Evolutionary conservation across 1,140 invertebrate genomes (phyloP), one percentile per base, ranked within the genome.

Genomic region (Drosophila sproati): DNA sequence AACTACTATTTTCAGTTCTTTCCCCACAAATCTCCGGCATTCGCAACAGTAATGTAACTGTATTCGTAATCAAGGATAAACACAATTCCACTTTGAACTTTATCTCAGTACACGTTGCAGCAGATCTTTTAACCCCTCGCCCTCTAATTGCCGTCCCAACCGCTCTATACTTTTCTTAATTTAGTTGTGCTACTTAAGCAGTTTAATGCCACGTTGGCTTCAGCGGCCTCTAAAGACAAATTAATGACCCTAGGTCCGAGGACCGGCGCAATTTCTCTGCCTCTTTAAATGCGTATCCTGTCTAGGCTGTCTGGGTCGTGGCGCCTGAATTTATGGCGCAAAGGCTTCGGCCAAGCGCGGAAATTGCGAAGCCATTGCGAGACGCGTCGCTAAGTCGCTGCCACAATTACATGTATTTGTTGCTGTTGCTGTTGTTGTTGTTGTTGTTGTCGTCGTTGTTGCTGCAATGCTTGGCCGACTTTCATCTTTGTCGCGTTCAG

Each of bases 181-280:
- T 87, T 88, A 87, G 82, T 88, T 87, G 83, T 88, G 83, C 80
- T 88, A 87, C 82, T 87, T 87, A 87, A 87, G 80, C 83, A 87
- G 83, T 87, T 88, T 88, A 87, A 88, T 86, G 72, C 82, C 54
- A 54, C 61, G 55, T 52, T 69, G 47, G 35, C 54, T 37, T 60
- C 55, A 47, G 67, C 63, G 51, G 55, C 66, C 77, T 67, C 83
- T 54, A 67, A 82, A 80, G 82, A 88, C 82, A 87, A 87, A 87
- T 87, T 87, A 87, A 87, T 87, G 82, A 80, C 83, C 77, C 80
- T 69, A 32, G 79, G 79, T 77, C 79, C 55, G 12, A 31, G 67
- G 4, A 12, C 47, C 52, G 54, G 34, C 62, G 45, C 63, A 70
- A 77, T 76, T 66, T 71, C 39, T 34, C 51, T n/a, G 56, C 43